These are phyloP conservation scores for Anguilla megastoma DNA, from an alignment of 2,797 vertebrate species.

Conservation along the genomic window DNA sequence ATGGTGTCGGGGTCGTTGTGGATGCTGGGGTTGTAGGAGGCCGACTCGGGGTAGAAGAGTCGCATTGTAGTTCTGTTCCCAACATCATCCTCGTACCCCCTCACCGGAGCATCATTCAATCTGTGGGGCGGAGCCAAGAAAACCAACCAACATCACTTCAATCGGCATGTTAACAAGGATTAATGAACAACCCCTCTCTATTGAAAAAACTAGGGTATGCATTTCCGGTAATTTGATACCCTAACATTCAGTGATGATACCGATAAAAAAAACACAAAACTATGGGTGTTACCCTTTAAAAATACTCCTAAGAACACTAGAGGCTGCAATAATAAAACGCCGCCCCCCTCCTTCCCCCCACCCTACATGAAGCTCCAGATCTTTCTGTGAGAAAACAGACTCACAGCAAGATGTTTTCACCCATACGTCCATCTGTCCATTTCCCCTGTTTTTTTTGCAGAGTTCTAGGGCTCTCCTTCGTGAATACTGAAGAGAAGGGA, in stretches of 20 bases:
- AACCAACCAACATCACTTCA: not conserved
- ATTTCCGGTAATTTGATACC: not conserved
- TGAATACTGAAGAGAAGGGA: not conserved
- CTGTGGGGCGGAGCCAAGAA: conserved; percentile 44
- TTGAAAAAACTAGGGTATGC: not conserved
- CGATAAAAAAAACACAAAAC: too few species aligned
- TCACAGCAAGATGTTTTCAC: not conserved
- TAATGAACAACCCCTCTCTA: not conserved
- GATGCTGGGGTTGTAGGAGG: conserved; percentile 66
- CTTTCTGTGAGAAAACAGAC: not conserved
- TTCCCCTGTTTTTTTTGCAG: not conserved
- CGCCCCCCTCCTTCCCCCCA: not conserved
- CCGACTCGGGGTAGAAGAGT: conserved; percentile 80
- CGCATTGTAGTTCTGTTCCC: conserved; percentile 81
- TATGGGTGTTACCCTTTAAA: too few species aligned
- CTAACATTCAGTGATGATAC: not conserved
- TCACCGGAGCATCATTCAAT: conserved; percentile 76
- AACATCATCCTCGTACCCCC: conserved; percentile 75
- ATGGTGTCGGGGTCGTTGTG: conserved; percentile 75
- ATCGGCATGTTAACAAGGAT: not conserved
- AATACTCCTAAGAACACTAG: not conserved
- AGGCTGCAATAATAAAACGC: not conserved
- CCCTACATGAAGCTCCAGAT: not conserved
- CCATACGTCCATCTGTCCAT: not conserved
- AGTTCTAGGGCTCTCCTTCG: not conserved